Evolutionary conservation across 2,888 invertebrate species (phyloP), one percentile per base, ranked within the genome.

Genomic region (Dryococelus australis): DNA sequence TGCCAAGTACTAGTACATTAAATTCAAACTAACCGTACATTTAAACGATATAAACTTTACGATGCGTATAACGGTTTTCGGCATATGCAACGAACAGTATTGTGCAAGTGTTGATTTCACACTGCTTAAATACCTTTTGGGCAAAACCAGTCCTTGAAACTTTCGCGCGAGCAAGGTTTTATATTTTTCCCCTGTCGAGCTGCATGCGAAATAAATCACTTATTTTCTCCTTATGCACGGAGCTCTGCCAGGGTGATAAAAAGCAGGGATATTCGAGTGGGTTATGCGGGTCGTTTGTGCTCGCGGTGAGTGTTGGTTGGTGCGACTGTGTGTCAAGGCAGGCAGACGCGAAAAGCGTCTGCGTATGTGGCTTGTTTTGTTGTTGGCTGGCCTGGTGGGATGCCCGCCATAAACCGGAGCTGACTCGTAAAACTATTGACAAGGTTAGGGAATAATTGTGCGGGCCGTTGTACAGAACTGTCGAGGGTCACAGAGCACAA

Each of bases 361-460:
- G 51, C 20, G 51, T 8, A n/a, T 65, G 65, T 65, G 20, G 24
- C n/a, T 8, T 65, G 65, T 10, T 65, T 65, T 65, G 65, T 65
- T 65, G 65, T 65, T 65, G 65, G 65, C 65, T 4, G 3, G n/a
- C 65, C 65, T 65, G 65, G 20, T 65, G 65, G 65, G 65, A 65
- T 16, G 65, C 65, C n/a, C 65, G n/a, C 65, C 65, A 8, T 65
- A 65, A 65, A 65, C 10, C 65, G 10, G 65, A 65, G 65, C 65
- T 20, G 65, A 16, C 65, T 65, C 65, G 65, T 65, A 65, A 65
- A 65, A 65, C 65, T 65, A 65, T 65, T 65, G 65, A 65, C 65
- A 65, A 65, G 65, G 65, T 65, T 65, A 65, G n/a, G 65, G 65
- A 65, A 65, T 65, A 65, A 65, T 65, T 65, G 65, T 65, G 13